A percentile compares a stretch with the other conserved stretches of the same genome.
Evolutionary conservation across 2,888 invertebrate genomes (phyloP).

Genomic region (Trichogramma evanescens): DNA sequence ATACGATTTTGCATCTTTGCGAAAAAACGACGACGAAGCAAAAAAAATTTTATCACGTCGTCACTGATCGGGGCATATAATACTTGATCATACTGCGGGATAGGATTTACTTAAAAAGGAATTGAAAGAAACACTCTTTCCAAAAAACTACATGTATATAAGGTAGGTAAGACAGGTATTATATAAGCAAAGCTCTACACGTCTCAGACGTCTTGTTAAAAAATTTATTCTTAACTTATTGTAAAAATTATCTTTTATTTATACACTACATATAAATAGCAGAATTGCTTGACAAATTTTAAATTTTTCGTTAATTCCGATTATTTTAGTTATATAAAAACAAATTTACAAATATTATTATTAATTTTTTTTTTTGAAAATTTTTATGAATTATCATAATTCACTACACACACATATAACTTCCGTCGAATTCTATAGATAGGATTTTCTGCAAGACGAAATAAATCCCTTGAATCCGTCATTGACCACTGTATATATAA

Average conservation of each 20-base stretch:
- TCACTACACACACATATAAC: too few relatives aligned
- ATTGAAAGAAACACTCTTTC: background rate
- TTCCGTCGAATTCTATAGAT: too few relatives aligned
- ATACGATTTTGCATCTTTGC: too few relatives aligned
- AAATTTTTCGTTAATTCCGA: conserved; percentile 1
- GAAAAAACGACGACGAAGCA: too few relatives aligned
- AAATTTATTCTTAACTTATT: conserved; percentile 16
- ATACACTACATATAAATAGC: conserved; percentile 15
- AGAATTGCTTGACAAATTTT: conserved; percentile 17
- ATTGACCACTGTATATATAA: too few relatives aligned
- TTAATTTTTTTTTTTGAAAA: background rate
- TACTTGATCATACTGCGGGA: background rate
- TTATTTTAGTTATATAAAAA: too few relatives aligned
- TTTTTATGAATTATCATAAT: too few relatives aligned
- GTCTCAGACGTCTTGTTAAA: conserved; percentile 20
- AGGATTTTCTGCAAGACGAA: too few relatives aligned
- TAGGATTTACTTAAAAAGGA: background rate
- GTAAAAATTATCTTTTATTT: conserved; percentile 18
- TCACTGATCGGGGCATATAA: too few relatives aligned
- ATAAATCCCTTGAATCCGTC: too few relatives aligned
- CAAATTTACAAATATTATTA: background rate
- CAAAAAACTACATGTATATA: background rate
- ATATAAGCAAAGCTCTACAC: conserved; percentile 2
- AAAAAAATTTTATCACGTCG: too few relatives aligned
- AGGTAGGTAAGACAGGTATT: conserved; percentile 4